phyloP scores from a whole-genome alignment of 2,113 vertebrate genomes.

The Eptatretus burgeri region DNA sequence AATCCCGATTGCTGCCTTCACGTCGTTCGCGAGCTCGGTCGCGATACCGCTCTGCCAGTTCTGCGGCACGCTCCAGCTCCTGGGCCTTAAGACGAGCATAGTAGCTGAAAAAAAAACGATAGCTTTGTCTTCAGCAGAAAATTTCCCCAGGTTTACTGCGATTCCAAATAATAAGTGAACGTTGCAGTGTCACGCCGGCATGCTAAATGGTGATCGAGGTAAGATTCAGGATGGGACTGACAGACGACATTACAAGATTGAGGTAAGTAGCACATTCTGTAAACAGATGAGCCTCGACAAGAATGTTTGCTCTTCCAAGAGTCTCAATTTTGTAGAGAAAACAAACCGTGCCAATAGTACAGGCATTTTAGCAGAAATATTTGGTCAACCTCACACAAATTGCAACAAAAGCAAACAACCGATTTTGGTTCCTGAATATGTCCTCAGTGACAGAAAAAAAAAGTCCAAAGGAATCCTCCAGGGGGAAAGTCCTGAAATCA shows the following conservation, averaged over 20 bases:
- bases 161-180: neutral
- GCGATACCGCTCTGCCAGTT: constrained; percentile 77
- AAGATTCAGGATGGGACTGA: no score
- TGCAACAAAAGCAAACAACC: no score
- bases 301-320: no score
- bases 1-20: constrained; percentile 88
- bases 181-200: neutral
- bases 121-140: neutral
- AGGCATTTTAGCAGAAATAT: no score
- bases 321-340: no score
- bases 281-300: neutral
- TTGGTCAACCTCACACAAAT: no score
- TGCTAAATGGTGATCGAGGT: neutral
- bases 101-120: constrained; percentile 25
- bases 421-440: no score
- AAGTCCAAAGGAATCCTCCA: no score
- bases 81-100: constrained; percentile 85
- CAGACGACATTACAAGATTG: neutral
- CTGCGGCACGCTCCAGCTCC: constrained; percentile 67
- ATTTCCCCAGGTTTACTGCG: neutral
- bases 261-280: neutral
- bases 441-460: no score
- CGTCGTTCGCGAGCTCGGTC: constrained; percentile 65
- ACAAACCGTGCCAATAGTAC: no score
- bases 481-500: no score